Conservation (phyloP, 2,888 invertebrate species). For the Neoitamus cyanurus region DNA sequence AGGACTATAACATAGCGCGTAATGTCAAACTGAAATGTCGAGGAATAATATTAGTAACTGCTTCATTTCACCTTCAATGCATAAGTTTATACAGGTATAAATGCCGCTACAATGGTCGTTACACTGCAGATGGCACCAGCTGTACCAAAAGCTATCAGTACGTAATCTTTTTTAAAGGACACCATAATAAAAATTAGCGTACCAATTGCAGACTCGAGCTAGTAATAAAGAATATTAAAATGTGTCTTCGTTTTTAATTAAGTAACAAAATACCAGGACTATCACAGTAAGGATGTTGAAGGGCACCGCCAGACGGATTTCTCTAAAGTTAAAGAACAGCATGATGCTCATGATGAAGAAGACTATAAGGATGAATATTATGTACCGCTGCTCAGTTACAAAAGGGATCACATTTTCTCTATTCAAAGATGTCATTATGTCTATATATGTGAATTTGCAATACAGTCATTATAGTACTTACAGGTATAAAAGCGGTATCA, state of each 20-base stretch:
- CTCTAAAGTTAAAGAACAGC: slow-evolving; percentile 6
- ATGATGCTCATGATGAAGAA: slow-evolving; percentile 18
- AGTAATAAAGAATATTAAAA: not conserved
- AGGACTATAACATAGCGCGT: not conserved
- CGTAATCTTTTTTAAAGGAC: not conserved
- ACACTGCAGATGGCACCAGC: not conserved
- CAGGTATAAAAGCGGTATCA: not conserved
- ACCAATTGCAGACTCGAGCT: not conserved
- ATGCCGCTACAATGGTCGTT: not conserved
- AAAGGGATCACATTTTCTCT: not conserved
- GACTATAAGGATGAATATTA: not conserved
- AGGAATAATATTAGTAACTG: not conserved
- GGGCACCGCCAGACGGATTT: not conserved
- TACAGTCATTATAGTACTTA: not conserved
- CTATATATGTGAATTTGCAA: not conserved
- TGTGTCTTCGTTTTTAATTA: not conserved
- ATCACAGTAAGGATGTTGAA: not conserved
- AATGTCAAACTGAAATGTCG: not conserved
- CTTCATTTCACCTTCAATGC: not conserved
- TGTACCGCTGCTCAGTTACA: not conserved
- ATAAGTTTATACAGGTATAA: not conserved
- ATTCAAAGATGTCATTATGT: not conserved
- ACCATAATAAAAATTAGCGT: not conserved
- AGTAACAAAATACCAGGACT: not conserved
- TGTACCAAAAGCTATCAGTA: not conserved